Percentiles rank a stretch among this genome's conserved stretches.
These are phyloP conservation scores for Arion vulgaris DNA, from an alignment of 1,140 invertebrate genomes.

Conservation along the genomic window DNA sequence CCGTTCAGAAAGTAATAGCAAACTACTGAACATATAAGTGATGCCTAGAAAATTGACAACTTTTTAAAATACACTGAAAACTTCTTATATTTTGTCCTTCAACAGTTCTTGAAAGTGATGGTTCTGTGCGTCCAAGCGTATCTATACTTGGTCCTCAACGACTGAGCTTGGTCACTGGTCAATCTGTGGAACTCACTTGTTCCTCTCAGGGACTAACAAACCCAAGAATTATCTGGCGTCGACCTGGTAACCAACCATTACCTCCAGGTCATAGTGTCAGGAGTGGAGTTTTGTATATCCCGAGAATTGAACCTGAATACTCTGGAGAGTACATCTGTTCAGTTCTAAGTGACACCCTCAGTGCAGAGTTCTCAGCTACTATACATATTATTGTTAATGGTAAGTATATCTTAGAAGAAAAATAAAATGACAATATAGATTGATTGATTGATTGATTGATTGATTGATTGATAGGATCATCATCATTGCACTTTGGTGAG, in stretches of 20 bases:
- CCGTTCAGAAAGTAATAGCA: too few species aligned
- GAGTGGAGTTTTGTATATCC: constrained; percentile 79
- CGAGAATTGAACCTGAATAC: constrained; percentile 78
- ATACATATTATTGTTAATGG: constrained; percentile 67
- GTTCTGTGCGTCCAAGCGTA: not conserved
- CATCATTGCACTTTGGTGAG: too few species aligned
- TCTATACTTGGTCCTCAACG: not conserved
- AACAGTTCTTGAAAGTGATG: not conserved
- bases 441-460: too few species aligned
- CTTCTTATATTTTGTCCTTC: not conserved
- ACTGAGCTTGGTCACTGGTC: constrained; percentile 45
- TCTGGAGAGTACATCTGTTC: constrained; percentile 86
- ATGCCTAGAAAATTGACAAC: too few species aligned
- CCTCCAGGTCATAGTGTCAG: constrained; percentile 76
- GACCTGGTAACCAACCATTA: constrained; percentile 78
- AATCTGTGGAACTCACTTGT: constrained; percentile 80
- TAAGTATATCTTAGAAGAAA: constrained; percentile 41
- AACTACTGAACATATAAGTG: too few species aligned
- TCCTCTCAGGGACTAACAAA: constrained; percentile 64
- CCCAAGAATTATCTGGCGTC: constrained; percentile 76
- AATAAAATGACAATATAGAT: too few species aligned
- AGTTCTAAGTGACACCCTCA: constrained; percentile 43
- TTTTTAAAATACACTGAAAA: too few species aligned
- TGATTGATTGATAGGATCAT: too few species aligned
- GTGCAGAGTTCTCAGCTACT: constrained; percentile 42